Conservation (phyloP, 2,888 invertebrate genomes). For the Campopleginae sp. region DNA sequence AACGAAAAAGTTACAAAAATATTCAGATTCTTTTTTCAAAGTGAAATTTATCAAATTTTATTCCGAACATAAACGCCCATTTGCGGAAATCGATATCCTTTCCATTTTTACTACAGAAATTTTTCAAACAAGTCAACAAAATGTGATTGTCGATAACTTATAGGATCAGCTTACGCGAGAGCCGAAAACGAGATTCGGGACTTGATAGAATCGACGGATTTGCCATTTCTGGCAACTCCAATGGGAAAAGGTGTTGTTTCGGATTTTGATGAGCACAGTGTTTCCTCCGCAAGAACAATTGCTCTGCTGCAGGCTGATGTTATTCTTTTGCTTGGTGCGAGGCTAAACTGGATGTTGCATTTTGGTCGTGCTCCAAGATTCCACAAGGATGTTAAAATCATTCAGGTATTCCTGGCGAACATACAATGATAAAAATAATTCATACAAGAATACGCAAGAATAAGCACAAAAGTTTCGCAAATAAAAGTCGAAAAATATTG, state of each 20-base stretch:
- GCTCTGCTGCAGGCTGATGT: conserved; percentile 96
- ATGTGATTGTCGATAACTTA: neutral
- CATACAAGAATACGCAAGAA: neutral
- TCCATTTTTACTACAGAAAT: neutral
- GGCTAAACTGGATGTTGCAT: conserved; percentile 99
- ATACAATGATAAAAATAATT: neutral
- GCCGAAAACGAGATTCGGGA: conserved; percentile 90
- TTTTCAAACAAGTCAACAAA: conserved; percentile 6
- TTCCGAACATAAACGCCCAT: neutral
- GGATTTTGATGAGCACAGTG: conserved; percentile 89
- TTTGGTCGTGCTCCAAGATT: conserved; percentile 96
- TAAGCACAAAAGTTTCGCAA: neutral
- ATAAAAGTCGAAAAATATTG: neutral
- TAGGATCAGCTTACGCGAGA: conserved; percentile 92
- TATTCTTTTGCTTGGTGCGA: conserved; percentile 93
- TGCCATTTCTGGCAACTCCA: conserved; percentile 97
- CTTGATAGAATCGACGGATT: conserved; percentile 89
- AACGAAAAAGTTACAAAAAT: neutral
- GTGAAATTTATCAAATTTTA: neutral
- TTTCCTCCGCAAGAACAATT: conserved; percentile 94
- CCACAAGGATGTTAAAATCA: conserved; percentile 92
- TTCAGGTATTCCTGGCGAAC: conserved; percentile 87
- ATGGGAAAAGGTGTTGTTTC: conserved; percentile 96
- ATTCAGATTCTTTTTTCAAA: neutral
- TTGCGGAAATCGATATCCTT: neutral